Conservation (phyloP, 2,113 vertebrate species). For the Synodontis membranacea region DNA sequence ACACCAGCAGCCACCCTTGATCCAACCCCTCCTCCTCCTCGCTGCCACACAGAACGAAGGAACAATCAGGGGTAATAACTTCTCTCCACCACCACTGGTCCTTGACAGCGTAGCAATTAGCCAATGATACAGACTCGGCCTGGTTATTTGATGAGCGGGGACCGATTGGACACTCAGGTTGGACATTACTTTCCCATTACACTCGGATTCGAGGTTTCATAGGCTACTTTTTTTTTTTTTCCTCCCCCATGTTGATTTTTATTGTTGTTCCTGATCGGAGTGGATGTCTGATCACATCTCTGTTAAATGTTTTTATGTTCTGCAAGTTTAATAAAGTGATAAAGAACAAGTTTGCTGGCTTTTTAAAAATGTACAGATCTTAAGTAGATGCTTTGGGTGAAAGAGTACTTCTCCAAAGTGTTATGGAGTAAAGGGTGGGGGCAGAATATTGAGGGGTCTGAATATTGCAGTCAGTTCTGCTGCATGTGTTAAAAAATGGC, state of each 20-base stretch:
- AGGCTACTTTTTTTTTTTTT: neutral
- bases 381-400: neutral
- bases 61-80: conserved; percentile 55
- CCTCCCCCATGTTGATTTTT: neutral
- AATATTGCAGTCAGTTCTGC: conserved; percentile 32
- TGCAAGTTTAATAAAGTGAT: conserved; percentile 42
- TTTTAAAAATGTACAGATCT: conserved; percentile 24
- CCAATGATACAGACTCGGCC: conserved; percentile 70
- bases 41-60: conserved; percentile 52
- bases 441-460: conserved; percentile 21
- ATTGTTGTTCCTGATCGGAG: neutral
- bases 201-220: conserved; percentile 41
- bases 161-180: conserved; percentile 68
- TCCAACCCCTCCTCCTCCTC: neutral
- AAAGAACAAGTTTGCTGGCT: neutral
- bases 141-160: conserved; percentile 62
- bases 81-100: conserved; percentile 53
- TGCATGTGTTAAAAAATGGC: conserved; percentile 46
- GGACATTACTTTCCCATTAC: conserved; percentile 62
- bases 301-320: conserved; percentile 26
- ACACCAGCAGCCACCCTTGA: conserved; percentile 1
- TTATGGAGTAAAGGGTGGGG: neutral
- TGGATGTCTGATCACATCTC: neutral
- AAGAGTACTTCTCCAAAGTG: conserved; percentile 12
- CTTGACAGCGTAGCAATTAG: conserved; percentile 72